A percentile compares a stretch with the other conserved stretches of the same genome.
These are phyloP conservation scores for Euleptes europaea DNA, from an alignment of 2,113 vertebrate genomes.

Conservation along the genomic window DNA sequence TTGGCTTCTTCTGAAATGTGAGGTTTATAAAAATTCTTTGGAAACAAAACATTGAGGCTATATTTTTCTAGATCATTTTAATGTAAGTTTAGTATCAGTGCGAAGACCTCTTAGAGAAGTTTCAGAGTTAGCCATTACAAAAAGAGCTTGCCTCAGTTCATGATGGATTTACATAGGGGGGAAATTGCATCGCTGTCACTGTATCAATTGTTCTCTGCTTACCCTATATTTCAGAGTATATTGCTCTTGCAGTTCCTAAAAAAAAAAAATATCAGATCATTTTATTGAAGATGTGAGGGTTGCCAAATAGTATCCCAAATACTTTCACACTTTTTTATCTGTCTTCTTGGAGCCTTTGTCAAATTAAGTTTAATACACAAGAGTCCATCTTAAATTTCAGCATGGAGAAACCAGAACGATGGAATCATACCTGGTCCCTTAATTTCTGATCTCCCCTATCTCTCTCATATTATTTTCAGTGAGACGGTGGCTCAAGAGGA, in stretches of 20 bases:
- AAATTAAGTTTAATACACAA: neutral
- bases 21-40: slow-evolving; percentile 45
- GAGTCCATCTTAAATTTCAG: neutral
- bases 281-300: neutral
- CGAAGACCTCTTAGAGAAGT: slow-evolving; percentile 31
- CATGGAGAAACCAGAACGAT: neutral
- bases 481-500: neutral
- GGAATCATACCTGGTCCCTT: neutral
- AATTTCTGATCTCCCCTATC: neutral
- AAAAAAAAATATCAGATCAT: neutral
- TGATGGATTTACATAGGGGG: slow-evolving; percentile 55
- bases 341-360: neutral
- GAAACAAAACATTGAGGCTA: slow-evolving; percentile 47
- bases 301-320: neutral
- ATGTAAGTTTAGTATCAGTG: slow-evolving; percentile 44
- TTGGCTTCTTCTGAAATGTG: slow-evolving; percentile 28
- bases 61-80: slow-evolving; percentile 39
- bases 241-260: neutral
- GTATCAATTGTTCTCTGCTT: neutral
- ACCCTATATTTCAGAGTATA: neutral
- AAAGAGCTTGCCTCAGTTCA: slow-evolving; percentile 36
- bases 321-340: neutral
- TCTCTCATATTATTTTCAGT: neutral
- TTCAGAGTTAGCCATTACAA: slow-evolving; percentile 30
- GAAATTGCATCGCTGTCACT: neutral